These are phyloP conservation scores for Epinotia nisella DNA, from an alignment of 2,888 invertebrate genomes.

Conservation along the genomic window DNA sequence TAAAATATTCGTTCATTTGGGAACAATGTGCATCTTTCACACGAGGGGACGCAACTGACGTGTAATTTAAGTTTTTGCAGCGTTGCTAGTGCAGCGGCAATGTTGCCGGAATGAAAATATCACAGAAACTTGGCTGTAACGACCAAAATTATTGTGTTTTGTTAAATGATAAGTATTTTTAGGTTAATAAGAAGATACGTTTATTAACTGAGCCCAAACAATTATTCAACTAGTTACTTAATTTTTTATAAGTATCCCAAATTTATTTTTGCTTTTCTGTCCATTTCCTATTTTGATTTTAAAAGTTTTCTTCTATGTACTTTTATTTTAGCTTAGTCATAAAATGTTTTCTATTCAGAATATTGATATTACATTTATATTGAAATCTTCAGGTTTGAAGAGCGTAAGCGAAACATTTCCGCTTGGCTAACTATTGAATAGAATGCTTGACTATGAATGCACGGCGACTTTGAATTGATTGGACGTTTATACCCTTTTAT, in stretches of 20 bases:
- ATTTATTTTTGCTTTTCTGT: neutral
- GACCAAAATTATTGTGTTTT: neutral
- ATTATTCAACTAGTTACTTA: neutral
- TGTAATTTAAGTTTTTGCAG: slow-evolving; percentile 66
- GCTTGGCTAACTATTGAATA: too few relatives aligned
- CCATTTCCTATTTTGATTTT: neutral
- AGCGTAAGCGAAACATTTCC: too few relatives aligned
- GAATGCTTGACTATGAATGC: too few relatives aligned
- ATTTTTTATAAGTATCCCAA: neutral
- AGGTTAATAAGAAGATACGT: neutral
- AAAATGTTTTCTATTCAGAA: too few relatives aligned
- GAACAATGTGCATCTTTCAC: slow-evolving; percentile 64
- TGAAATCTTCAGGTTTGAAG: too few relatives aligned
- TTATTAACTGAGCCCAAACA: neutral
- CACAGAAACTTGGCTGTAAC: slow-evolving; percentile 10
- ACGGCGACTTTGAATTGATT: too few relatives aligned
- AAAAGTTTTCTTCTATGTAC: too few relatives aligned
- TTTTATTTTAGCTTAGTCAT: too few relatives aligned
- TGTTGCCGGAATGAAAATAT: slow-evolving; percentile 35
- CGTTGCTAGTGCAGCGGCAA: slow-evolving; percentile 25
- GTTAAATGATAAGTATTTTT: slow-evolving; percentile 1
- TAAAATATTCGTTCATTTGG: slow-evolving; percentile 42
- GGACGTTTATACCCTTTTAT: too few relatives aligned
- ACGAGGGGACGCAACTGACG: slow-evolving; percentile 54
- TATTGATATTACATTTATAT: too few relatives aligned